phyloP scores from a whole-genome alignment of 1,140 invertebrate genomes.

The Brachionus koreanus region DNA sequence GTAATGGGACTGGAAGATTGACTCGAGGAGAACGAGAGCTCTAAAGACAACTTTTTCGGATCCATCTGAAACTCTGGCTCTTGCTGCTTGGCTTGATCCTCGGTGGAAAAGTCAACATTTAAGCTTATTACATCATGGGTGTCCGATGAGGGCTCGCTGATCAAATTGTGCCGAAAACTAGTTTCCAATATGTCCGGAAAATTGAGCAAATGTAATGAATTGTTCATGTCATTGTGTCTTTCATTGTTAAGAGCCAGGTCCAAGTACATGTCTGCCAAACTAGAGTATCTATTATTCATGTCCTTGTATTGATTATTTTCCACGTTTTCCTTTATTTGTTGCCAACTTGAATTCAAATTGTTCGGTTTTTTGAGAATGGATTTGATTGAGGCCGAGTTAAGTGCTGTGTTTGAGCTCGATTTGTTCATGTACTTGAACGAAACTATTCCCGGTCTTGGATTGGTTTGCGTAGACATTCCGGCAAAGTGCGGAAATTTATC shows the following conservation, averaged over 20 bases:
- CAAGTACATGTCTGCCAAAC: slow-evolving; percentile 21
- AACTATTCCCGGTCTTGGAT: neutral
- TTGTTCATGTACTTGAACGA: neutral
- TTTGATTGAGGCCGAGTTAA: neutral
- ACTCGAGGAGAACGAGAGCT: neutral
- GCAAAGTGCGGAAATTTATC: neutral
- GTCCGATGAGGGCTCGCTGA: neutral
- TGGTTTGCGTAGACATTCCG: neutral
- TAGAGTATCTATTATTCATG: neutral
- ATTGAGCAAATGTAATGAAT: neutral
- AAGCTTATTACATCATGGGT: neutral
- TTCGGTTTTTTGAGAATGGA: slow-evolving; percentile 26
- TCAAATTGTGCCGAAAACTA: slow-evolving; percentile 4
- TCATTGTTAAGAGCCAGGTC: neutral
- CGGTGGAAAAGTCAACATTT: slow-evolving; percentile 16
- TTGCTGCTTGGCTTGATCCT: neutral
- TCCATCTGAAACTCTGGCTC: neutral
- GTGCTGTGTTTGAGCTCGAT: neutral
- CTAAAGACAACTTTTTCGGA: neutral
- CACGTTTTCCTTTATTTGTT: neutral
- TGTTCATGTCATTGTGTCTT: neutral
- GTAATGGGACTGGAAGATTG: neutral
- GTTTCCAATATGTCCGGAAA: neutral
- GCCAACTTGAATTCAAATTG: neutral
- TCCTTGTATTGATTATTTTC: neutral